These are phyloP conservation scores for Latheticus oryzae DNA, from an alignment of 2,888 invertebrate genomes.

Conservation along the genomic window DNA sequence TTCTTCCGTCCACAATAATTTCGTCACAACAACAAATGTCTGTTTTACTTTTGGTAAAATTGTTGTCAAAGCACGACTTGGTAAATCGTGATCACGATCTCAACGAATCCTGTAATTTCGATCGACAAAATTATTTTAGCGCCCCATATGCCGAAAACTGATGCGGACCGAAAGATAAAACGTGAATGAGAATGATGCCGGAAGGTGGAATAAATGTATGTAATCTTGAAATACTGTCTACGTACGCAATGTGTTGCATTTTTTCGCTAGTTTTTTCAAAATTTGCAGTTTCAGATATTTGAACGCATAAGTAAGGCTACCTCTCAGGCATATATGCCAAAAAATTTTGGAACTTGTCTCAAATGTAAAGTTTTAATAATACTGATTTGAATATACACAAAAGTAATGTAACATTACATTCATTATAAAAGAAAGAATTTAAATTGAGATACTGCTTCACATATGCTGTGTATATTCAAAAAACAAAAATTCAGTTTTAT, in stretches of 20 bases:
- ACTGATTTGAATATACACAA: too few species aligned
- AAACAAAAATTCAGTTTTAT: too few species aligned
- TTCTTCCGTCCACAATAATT: conserved; percentile 7
- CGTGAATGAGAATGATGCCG: conserved; percentile 13
- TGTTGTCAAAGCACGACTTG: conserved; percentile 27
- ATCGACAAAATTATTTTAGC: conserved; percentile 26
- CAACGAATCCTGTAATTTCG: conserved; percentile 31
- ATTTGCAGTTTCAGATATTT: conserved; percentile 3
- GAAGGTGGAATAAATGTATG: conserved; percentile 16
- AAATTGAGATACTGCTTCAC: too few species aligned
- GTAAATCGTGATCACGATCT: conserved; percentile 34
- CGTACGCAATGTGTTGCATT: conserved; percentile 30
- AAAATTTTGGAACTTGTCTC: too few species aligned
- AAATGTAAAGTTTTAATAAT: too few species aligned
- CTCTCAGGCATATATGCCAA: too few species aligned
- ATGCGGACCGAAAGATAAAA: conserved; percentile 9
- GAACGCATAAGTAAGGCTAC: too few species aligned
- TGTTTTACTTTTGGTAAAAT: conserved; percentile 19
- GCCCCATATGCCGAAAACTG: conserved; percentile 19
- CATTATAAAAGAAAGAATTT: too few species aligned
- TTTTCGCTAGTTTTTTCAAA: conserved; percentile 7
- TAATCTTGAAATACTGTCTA: conserved; percentile 17
- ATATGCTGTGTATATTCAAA: too few species aligned
- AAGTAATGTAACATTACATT: too few species aligned
- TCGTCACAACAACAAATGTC: conserved; percentile 11